Evolutionary conservation across 1,140 invertebrate genomes (phyloP), one percentile per base, ranked within the genome.

Genomic region (Hycleus phaleratus): DNA sequence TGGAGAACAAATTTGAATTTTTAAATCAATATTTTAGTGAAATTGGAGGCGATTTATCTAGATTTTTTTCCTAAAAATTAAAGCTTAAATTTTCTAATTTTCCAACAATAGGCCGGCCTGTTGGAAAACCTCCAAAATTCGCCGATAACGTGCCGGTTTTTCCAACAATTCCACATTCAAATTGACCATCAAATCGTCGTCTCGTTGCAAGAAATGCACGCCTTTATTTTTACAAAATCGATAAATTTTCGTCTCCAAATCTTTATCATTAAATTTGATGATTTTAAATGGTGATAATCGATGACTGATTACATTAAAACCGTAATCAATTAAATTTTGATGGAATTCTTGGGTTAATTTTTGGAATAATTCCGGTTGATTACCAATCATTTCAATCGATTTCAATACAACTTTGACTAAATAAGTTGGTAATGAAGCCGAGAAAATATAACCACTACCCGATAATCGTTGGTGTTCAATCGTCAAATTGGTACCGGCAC

Each of bases 401-500:
- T 66, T 62, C 24, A 71, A 57, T 7, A 61, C 68, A n/a, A 67
- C 67, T 53, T 69, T 61, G 2, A 62, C 67, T 11, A 70, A 57
- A 52, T 65, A 71, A 3, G 71, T 67, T 3, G 68, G 69, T 38
- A 72, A 49, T 8, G 71, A 70, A 10, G 71, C 69, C 1, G 69
- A 70, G 46, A 67, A 72, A 43, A 69, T 66, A 38, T 71, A 72
- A 26, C 68, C 68, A 43, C 61, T 62, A 2, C 69, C 68, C 1
- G 62, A 63, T 2, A 72, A 52, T 24, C 69, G 50, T 58, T 73
- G 71, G 12, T 68, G 68, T 59, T 73, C 71, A 24, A 73, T 71
- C n/a, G 60, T 59, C 32, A 49, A 58, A 11, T 62, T 60, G 2
- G 67, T 60, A 12, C 69, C 68, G 9, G 66, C 68, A 56, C 68